Conservation (phyloP, 2,888 invertebrate species). For the Drosophila niveifrons region DNA sequence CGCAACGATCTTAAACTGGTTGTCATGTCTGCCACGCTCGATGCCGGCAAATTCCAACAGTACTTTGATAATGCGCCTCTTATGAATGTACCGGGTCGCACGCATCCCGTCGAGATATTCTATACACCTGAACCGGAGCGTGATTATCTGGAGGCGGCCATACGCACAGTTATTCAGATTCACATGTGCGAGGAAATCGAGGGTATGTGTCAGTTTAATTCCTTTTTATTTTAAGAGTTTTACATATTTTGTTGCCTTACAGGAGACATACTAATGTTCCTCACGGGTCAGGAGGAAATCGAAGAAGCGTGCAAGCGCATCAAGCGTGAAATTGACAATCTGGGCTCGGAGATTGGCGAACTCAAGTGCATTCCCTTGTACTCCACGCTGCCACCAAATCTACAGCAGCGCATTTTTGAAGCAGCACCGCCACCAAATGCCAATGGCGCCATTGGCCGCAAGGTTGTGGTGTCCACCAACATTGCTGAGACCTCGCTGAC, state of each 20-base stretch:
- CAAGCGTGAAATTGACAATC: conserved; percentile 97
- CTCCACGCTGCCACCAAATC: conserved; percentile 98
- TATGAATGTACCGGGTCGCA: conserved; percentile 99
- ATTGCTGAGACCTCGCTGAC: conserved; percentile 99
- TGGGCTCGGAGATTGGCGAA: conserved; percentile 98
- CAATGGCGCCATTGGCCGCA: conserved; percentile 95
- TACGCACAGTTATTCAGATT: conserved; percentile 97
- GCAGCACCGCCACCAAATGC: conserved; percentile 96
- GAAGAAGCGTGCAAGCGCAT: conserved; percentile 99
- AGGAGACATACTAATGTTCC: conserved; percentile 96
- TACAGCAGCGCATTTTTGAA: conserved; percentile 99
- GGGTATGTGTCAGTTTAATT: conserved; percentile 40
- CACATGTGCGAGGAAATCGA: conserved; percentile 97
- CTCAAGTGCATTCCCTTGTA: conserved; percentile 99
- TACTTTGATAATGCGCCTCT: conserved; percentile 99
- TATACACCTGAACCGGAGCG: conserved; percentile 99
- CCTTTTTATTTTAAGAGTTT: too few species aligned
- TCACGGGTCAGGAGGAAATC: conserved; percentile 97
- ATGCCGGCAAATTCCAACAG: conserved; percentile 99
- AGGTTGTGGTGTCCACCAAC: conserved; percentile 98
- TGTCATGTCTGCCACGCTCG: conserved; percentile 99
- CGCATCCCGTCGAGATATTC: conserved; percentile 98
- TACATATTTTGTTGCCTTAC: too few species aligned
- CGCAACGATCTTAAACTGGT: conserved; percentile 97
- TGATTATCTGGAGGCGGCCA: conserved; percentile 99